Conservation (phyloP, 1,140 invertebrate species). For the Paramacrobiotus metropolitanus region DNA sequence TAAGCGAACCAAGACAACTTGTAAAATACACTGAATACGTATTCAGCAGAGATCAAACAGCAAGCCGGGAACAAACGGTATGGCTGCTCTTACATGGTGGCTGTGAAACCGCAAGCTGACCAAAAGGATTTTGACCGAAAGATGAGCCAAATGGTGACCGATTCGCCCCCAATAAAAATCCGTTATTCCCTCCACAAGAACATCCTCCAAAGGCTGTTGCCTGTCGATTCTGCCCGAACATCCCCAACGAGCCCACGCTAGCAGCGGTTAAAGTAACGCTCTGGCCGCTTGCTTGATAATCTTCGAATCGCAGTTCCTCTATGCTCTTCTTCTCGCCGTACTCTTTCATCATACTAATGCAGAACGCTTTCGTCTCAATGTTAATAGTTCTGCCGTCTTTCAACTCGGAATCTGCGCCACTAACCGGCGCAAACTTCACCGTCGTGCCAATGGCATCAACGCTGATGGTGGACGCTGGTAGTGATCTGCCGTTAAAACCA, state of each 20-base stretch:
- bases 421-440: conserved; percentile 60
- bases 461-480: conserved; percentile 13
- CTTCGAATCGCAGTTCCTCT: conserved; percentile 75
- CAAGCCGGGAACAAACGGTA: no score
- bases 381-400: conserved; percentile 55
- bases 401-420: conserved; percentile 66
- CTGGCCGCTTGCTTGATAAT: conserved; percentile 70
- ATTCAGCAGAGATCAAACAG: no score
- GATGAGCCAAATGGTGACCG: no score
- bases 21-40: no score
- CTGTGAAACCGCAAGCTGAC: no score
- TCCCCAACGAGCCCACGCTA: conserved; percentile 12
- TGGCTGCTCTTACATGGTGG: no score
- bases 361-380: conserved; percentile 73
- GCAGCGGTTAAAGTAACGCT: conserved; percentile 29
- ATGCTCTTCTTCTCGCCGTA: conserved; percentile 68
- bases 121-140: no score
- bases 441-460: conserved; percentile 37
- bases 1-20: no score
- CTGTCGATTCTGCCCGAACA: conserved; percentile 7
- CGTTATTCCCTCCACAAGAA: conserved; percentile 6
- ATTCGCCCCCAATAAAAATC: no score
- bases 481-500: no score
- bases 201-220: conserved; percentile 11
- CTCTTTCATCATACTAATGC: conserved; percentile 51